Base-by-base conservation (phyloP, 2,797 vertebrate species). In the Perdix hodgsoniae region DNA sequence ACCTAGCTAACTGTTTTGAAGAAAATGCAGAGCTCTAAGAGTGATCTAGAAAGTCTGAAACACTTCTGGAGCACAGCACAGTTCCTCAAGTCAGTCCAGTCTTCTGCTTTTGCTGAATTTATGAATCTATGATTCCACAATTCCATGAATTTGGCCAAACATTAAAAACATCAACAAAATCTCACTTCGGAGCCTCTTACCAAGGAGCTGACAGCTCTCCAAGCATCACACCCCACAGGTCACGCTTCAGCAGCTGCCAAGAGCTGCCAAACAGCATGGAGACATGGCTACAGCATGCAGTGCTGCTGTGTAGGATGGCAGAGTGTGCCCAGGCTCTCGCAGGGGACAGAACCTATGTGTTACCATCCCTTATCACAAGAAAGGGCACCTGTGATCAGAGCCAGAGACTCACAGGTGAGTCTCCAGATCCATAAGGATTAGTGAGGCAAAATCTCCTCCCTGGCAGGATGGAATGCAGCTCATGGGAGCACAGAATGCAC, bases 1-100 rank as follows among this genome's bases (percentile, higher is more conserved):
- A 29, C 87, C 92, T 75, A 45, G 59, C 87, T 90, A 93, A 90
- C 77, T 77, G 72, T 61, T 94, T 85, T 73, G 61, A 37, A 85
- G 91, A 84, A 72, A 74, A 76, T 29, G 14, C 27, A 92, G 65
- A 91, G 91, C 87, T 81, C 70, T 79, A 81, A 91, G 70, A 83
- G 45, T 78, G 92, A 94, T 95, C 85, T 86, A 92, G 83, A 96
- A 95, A 96, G 93, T 4, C 1, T 63, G 63, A 94, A 72, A 81
- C 0, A 87, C 42, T 92, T 79, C 63, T 1, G 0, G 44, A 93
- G 69, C 57, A 71, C 0, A 0, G 47, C 52, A 82, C 47, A 17
- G 81, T 77, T 82, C 49, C 65, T 61, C 59, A 35, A 49, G 87
- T 47, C 50, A 95, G 75, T 61, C 13, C 57, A 71, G 22, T 16